A percentile compares a stretch with the other conserved stretches of the same genome.
These are phyloP conservation scores for Thelaira solivaga DNA, from an alignment of 2,888 invertebrate genomes.

Conservation along the genomic window DNA sequence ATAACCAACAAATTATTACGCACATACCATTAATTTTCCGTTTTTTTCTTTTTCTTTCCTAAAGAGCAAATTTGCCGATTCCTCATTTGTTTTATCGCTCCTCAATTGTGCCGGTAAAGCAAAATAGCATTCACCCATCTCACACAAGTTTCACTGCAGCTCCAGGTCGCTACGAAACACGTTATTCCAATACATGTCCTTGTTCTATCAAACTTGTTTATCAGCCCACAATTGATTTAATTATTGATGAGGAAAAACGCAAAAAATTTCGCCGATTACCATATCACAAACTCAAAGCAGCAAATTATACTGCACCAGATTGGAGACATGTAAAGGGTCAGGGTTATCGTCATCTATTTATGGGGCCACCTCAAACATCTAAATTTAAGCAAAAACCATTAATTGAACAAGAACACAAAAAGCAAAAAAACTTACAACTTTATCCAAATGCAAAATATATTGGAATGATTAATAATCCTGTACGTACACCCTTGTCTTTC, in stretches of 20 bases:
- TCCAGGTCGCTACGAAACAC: constrained; percentile 71
- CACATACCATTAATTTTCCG: not conserved
- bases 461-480: constrained; percentile 69
- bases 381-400: not conserved
- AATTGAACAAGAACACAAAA: constrained; percentile 48
- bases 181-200: constrained; percentile 65
- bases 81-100: constrained; percentile 41
- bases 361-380: not conserved
- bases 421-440: constrained; percentile 63
- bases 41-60: constrained; percentile 63
- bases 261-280: constrained; percentile 69
- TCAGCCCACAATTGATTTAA: constrained; percentile 65
- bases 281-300: constrained; percentile 62
- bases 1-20: not conserved
- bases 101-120: constrained; percentile 67
- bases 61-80: not conserved
- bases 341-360: constrained; percentile 68
- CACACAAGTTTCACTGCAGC: constrained; percentile 68
- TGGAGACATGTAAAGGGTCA: constrained; percentile 70
- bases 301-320: constrained; percentile 63
- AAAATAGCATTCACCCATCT: constrained; percentile 17
- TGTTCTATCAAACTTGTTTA: constrained; percentile 63
- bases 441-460: constrained; percentile 71
- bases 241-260: constrained; percentile 70
- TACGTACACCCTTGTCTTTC: constrained; percentile 56